Evolutionary conservation across 2,113 vertebrate genomes (phyloP), one percentile per base, ranked within the genome.

Genomic region (Propithecus coquereli): DNA sequence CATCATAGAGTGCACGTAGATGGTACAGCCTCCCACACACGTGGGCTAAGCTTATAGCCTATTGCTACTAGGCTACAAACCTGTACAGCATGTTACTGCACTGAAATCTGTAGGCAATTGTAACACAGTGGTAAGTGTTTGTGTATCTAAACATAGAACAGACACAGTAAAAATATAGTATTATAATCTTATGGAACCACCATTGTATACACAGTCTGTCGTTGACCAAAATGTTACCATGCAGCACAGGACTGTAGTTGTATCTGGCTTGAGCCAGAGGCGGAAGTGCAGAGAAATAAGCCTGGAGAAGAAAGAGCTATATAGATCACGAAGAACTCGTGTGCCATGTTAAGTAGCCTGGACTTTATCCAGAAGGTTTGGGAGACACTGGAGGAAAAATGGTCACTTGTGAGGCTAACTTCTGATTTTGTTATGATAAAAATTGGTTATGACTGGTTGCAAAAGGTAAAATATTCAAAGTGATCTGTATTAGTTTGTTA

Each of bases 221-320:
- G 5, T 40, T 13, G 10, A 71, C 12, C 12, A 23, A 43, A 43
- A 73, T 43, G 70, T 43, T 37, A 1, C 25, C 6, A 45, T 14
- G 23, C 12, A 27, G 23, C 4, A 8, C 73, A 47, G 30, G 43
- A 47, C 73, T 47, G 81, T 17, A 5, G 47, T 9, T 43, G 70
- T 11, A 6, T 65, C 68, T 70, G 65, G 54, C 37, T 74, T 23
- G 50, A 70, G 65, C 18, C 66, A 47, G 43, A 52, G 50, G 86
- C 1, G 18, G 32, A 61, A 57, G 43, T 0, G 0, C 6, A 1
- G 34, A 65, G 88, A 87, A 27, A 40, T 0, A 6, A 85, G 43
- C 13, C 14, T 59, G 74, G 63, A 77, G 37, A 68, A 40, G 5
- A 0, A 25, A 50, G 68, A 40, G 50, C 59, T 34, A 1, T 2